A percentile compares a stretch with the other conserved stretches of the same genome.
phyloP scores from a whole-genome alignment of 2,113 vertebrate genomes.

The Cephalopterus ornatus region DNA sequence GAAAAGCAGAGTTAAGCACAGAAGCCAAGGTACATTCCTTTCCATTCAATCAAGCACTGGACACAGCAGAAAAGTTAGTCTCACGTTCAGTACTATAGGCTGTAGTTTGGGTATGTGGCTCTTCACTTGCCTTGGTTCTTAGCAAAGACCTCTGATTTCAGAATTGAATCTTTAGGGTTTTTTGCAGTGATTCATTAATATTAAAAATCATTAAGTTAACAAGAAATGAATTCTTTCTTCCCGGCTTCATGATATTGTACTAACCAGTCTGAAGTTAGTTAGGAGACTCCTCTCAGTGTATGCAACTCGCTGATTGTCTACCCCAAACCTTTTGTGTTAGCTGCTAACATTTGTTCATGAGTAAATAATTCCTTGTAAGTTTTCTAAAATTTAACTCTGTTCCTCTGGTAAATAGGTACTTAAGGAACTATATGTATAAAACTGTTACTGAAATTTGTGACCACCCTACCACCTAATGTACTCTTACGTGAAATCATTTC shows the following conservation, averaged over 20 bases:
- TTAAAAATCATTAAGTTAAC: not conserved
- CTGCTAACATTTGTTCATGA: not conserved
- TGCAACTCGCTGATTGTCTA: not conserved
- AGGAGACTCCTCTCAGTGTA: not conserved
- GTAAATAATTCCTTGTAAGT: not conserved
- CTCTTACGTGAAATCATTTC: not conserved
- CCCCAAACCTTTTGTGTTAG: not conserved
- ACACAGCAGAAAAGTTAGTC: not conserved
- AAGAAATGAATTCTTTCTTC: not conserved
- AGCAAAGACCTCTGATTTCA: not conserved
- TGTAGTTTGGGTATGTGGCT: not conserved
- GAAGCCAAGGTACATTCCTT: not conserved
- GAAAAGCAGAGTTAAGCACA: not conserved
- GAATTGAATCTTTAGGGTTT: not conserved
- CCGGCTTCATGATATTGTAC: not conserved
- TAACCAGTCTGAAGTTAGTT: not conserved
- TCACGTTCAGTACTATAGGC: accelerated
- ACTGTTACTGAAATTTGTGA: not conserved
- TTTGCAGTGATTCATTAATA: not conserved
- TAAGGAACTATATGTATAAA: not conserved
- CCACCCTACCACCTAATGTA: not conserved
- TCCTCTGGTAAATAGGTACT: not conserved
- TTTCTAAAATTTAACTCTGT: not conserved
- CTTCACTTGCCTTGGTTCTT: not conserved
- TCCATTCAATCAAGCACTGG: not conserved